Conservation (phyloP, 2,797 vertebrate species). For the Mormyrus proboscirostris region DNA sequence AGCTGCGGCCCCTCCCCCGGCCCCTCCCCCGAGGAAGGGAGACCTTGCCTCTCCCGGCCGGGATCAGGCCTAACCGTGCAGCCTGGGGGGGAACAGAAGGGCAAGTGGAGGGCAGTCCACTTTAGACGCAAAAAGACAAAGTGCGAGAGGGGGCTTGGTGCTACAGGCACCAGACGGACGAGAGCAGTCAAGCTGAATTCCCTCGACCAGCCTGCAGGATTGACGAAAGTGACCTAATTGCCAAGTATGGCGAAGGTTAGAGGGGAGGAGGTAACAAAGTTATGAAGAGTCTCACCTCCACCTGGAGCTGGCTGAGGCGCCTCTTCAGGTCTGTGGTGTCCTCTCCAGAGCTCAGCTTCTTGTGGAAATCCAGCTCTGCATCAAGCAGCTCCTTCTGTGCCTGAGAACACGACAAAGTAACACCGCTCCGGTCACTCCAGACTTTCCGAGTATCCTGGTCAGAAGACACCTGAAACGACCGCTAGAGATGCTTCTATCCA, state of each 20-base stretch:
- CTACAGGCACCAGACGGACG: not conserved
- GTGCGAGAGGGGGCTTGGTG: not conserved
- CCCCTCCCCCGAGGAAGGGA: constrained; percentile 59
- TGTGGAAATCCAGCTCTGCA: constrained; percentile 91
- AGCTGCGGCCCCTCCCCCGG: constrained; percentile 76
- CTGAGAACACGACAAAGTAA: constrained; percentile 44
- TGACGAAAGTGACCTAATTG: not conserved
- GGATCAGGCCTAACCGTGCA: constrained; percentile 79
- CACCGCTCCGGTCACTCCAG: not conserved
- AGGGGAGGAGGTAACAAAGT: not conserved
- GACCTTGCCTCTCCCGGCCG: constrained; percentile 64
- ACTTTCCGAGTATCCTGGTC: not conserved
- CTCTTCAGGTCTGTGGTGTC: constrained; percentile 92
- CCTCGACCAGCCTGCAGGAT: not conserved
- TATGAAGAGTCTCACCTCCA: constrained; percentile 72
- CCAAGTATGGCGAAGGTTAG: not conserved
- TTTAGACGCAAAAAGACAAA: not conserved
- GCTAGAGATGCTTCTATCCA: not conserved
- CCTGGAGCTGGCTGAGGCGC: constrained; percentile 83
- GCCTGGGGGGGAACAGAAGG: constrained; percentile 60
- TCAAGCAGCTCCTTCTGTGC: constrained; percentile 93
- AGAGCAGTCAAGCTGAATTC: not conserved
- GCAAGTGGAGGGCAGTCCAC: not conserved
- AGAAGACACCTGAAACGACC: not conserved
- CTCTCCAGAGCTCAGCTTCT: constrained; percentile 87